phyloP scores from a whole-genome alignment of 2,797 vertebrate species.

The Sylvia borin region DNA sequence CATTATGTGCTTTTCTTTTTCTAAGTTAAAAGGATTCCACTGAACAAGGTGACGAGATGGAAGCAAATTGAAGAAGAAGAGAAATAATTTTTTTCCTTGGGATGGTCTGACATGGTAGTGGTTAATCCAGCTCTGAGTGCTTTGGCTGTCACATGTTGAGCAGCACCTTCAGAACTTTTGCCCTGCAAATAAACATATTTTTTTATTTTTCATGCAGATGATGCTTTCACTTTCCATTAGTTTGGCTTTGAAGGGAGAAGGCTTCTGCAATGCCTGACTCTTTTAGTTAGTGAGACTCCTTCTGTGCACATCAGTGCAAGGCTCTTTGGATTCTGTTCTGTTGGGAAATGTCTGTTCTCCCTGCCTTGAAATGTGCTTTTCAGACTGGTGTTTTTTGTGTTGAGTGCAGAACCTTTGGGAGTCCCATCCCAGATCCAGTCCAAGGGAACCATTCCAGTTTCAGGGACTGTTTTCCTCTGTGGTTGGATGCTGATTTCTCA shows the following conservation, averaged over 20 bases:
- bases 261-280: background rate
- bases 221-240: background rate
- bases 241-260: background rate
- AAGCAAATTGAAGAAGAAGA: background rate
- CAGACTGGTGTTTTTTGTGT: background rate
- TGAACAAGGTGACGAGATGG: background rate
- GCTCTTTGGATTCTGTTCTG: background rate
- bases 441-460: background rate
- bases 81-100: background rate
- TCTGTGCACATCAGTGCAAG: background rate
- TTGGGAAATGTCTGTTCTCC: background rate
- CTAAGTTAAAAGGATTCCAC: background rate
- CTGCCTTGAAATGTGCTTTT: background rate
- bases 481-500: background rate
- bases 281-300: background rate
- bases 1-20: background rate
- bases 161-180: background rate
- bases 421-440: background rate
- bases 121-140: background rate
- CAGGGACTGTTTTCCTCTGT: background rate
- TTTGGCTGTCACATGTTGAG: background rate
- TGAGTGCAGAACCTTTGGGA: background rate
- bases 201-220: background rate
- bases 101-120: background rate
- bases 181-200: background rate